Base-by-base conservation (phyloP, 2,797 vertebrate genomes). In the Holocentrus rufus region DNA sequence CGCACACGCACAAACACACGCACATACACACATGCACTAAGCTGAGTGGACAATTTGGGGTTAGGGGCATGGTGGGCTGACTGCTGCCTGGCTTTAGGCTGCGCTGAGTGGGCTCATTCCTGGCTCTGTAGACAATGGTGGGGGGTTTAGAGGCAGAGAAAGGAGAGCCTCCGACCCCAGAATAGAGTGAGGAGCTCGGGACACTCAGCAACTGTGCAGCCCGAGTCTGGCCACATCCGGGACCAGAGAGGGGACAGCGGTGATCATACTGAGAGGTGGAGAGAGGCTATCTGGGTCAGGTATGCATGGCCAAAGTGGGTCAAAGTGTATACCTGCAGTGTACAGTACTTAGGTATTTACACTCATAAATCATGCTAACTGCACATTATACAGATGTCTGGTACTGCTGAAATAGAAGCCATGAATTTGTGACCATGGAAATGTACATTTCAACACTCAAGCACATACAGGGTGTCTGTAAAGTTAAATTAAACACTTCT, bases 41-140 rank as follows among this genome's bases (percentile, higher is more conserved):
- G 93, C 93, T 94, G 93, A 94, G 90, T 92, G 89, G 88, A 90
- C 93, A 92, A 86, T 94, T 94, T 93, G 85, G 86, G 80, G 83
- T 75, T 80, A 66, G 89, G 77, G 76, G 83, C 76, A 75, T n/a
- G 72, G 75, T 86, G 88, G 88, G 57, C 91, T 89, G 88, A 88
- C 88, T 76, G 86, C 83, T 84, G 87, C 80, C 87, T 61, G 90
- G 92, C 92, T 93, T 94, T 93, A 87, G 72, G 85, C 90, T 79
- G 69, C 85, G 94, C 93, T 95, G 93, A 95, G 92, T 91, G 90
- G 75, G 91, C 93, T 94, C 92, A 94, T 94, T 95, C 94, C 91
- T 89, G 89, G 85, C 85, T 90, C 83, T 80, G 85, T 49, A 81
- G 80, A 95, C 93, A 94, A 94, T 93, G 88, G 77, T 52, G 81